Percentiles rank a stretch among this genome's conserved stretches.
phyloP scores from a whole-genome alignment of 2,113 vertebrate genomes.

The Lucifuga dentata region DNA sequence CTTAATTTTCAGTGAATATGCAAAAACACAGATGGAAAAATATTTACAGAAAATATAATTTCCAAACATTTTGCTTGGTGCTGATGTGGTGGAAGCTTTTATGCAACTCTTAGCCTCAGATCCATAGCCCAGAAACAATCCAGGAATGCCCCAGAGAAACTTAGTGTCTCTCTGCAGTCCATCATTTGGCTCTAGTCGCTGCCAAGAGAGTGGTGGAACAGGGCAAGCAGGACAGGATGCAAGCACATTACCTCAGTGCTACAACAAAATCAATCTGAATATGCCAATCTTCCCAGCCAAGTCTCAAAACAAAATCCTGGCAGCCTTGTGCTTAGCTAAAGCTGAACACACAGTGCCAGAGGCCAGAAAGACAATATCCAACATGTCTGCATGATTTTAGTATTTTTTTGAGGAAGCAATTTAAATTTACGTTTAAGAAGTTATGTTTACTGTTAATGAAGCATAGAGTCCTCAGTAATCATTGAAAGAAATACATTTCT shows the following conservation, averaged over 20 bases:
- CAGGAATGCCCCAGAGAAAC: conserved; percentile 39
- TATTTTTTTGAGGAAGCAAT: background rate
- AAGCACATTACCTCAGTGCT: conserved; percentile 61
- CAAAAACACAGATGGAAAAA: too few species aligned
- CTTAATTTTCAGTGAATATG: background rate
- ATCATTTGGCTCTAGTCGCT: conserved; percentile 53
- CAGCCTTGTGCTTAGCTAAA: conserved; percentile 13
- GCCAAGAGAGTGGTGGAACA: conserved; percentile 39
- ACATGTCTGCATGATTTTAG: background rate
- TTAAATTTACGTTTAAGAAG: conserved; percentile 26
- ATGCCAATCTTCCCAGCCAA: conserved; percentile 48
- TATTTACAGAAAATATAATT: background rate
- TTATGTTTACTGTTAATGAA: conserved; percentile 3
- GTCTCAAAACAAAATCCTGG: conserved; percentile 54
- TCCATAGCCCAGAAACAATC: conserved; percentile 9
- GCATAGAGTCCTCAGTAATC: background rate
- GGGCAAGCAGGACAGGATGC: conserved; percentile 26
- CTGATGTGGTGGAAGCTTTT: conserved; percentile 16
- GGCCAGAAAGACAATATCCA: conserved; percentile 11
- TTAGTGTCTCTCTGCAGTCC: conserved; percentile 40
- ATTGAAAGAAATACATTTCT: background rate
- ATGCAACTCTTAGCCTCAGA: conserved; percentile 24
- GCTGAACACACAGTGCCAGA: conserved; percentile 15
- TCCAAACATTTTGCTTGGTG: conserved; percentile 3
- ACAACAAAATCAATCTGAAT: conserved; percentile 67